Conservation (phyloP, 2,113 vertebrate genomes). For the Anser cygnoides region DNA sequence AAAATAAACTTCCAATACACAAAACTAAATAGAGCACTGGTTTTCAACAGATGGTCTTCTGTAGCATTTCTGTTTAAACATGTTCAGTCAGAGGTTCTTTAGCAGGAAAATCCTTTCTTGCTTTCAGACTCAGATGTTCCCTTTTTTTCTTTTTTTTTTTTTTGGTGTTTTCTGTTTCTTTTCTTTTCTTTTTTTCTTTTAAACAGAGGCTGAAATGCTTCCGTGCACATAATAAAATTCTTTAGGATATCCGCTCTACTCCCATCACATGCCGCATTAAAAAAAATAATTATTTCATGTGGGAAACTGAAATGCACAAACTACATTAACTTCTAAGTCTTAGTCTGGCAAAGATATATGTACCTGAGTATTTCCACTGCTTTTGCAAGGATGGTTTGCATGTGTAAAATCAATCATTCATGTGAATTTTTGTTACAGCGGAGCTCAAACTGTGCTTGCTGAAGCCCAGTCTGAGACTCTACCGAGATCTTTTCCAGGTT, state of each 20-base stretch:
- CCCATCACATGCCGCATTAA: too few relatives aligned
- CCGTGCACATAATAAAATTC: not conserved
- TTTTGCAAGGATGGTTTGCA: not conserved
- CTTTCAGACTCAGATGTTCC: not conserved
- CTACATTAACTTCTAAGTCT: not conserved
- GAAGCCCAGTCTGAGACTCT: not conserved
- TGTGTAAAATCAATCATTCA: not conserved
- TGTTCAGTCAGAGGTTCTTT: not conserved
- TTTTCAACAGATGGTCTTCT: not conserved
- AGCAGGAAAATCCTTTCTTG: not conserved
- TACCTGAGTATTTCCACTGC: fast-evolving
- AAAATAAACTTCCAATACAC: not conserved
- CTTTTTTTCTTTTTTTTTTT: not conserved
- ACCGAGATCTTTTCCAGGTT: fast-evolving
- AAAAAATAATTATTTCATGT: not conserved
- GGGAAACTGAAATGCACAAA: not conserved
- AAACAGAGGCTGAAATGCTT: not conserved
- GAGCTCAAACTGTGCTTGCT: not conserved
- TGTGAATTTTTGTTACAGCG: fast-evolving
- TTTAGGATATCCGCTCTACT: not conserved
- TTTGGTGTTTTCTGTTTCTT: not conserved
- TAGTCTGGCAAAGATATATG: not conserved
- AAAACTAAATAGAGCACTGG: not conserved
- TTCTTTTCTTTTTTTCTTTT: not conserved
- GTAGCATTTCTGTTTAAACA: not conserved